Conservation (phyloP, 2,113 vertebrate species). For the Oryzias woworae region DNA sequence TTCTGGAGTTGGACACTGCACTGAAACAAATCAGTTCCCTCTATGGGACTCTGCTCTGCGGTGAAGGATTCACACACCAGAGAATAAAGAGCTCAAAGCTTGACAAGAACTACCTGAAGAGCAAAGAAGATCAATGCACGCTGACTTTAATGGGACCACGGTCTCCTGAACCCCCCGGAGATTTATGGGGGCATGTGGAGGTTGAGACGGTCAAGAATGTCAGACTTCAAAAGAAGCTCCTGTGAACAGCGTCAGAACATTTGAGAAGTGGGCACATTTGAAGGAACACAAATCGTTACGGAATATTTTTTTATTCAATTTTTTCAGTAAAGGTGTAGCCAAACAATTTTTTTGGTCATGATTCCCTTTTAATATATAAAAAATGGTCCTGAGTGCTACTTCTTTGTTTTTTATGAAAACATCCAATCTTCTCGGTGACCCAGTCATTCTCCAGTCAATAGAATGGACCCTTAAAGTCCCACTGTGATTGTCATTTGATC, state of each 20-base stretch:
- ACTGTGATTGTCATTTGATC: too few relatives aligned
- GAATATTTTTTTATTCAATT: constrained; percentile 7
- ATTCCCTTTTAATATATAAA: too few relatives aligned
- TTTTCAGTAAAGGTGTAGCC: constrained; percentile 38
- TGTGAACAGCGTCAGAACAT: background rate
- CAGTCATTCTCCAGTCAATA: too few relatives aligned
- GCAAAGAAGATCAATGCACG: constrained; percentile 3
- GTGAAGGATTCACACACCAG: background rate
- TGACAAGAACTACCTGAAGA: constrained; percentile 4
- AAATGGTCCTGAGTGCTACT: too few relatives aligned
- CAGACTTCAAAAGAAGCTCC: constrained; percentile 2
- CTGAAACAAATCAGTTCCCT: background rate
- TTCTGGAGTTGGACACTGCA: too few relatives aligned
- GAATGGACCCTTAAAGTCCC: too few relatives aligned
- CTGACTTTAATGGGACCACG: constrained; percentile 1
- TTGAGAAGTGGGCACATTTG: background rate
- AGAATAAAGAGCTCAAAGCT: constrained; percentile 14
- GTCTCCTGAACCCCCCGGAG: background rate
- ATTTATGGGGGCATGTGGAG: background rate
- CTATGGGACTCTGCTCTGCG: background rate
- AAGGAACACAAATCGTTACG: background rate
- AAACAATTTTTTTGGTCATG: too few relatives aligned
- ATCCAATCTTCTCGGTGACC: too few relatives aligned
- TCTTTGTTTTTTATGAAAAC: too few relatives aligned
- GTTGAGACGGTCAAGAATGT: background rate